Evolutionary conservation across 1,140 invertebrate species (phyloP).

Genomic region (Leptinotarsa texana): DNA sequence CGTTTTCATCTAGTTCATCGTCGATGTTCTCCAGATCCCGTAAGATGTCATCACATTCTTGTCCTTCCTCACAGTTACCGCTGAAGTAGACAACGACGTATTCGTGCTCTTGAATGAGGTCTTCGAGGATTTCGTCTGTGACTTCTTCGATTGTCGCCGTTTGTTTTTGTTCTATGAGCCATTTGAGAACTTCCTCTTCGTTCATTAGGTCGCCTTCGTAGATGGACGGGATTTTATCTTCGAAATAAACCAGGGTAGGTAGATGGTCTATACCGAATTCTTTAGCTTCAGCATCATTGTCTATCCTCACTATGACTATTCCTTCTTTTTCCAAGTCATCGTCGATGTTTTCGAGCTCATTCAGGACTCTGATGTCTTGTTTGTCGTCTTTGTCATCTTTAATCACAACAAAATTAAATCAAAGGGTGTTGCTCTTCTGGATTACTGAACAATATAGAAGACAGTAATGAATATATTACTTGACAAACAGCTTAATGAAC

Average conservation of each 20-base stretch:
- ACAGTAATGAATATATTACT: too few species aligned
- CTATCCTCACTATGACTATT: conserved; percentile 87
- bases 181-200: conserved; percentile 88
- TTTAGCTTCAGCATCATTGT: conserved; percentile 85
- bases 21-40: conserved; percentile 91
- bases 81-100: conserved; percentile 94
- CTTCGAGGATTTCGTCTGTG: conserved; percentile 86
- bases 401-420: conserved; percentile 29
- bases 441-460: too few species aligned
- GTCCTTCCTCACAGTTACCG: conserved; percentile 84
- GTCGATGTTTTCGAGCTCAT: conserved; percentile 90
- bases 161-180: conserved; percentile 88
- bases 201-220: conserved; percentile 91
- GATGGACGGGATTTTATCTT: conserved; percentile 87
- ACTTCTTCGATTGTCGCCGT: conserved; percentile 93
- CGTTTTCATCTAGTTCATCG: conserved; percentile 90
- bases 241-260: conserved; percentile 87
- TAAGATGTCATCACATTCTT: conserved; percentile 82
- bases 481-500: too few species aligned
- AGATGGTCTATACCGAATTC: conserved; percentile 90
- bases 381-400: conserved; percentile 88
- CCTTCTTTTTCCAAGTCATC: conserved; percentile 89
- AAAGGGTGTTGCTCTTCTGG: too few species aligned
- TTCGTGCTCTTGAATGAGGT: conserved; percentile 87
- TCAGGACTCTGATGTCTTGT: conserved; percentile 83